These are phyloP conservation scores for Dendrolimus kikuchii DNA, from an alignment of 1,140 invertebrate genomes.

Conservation along the genomic window DNA sequence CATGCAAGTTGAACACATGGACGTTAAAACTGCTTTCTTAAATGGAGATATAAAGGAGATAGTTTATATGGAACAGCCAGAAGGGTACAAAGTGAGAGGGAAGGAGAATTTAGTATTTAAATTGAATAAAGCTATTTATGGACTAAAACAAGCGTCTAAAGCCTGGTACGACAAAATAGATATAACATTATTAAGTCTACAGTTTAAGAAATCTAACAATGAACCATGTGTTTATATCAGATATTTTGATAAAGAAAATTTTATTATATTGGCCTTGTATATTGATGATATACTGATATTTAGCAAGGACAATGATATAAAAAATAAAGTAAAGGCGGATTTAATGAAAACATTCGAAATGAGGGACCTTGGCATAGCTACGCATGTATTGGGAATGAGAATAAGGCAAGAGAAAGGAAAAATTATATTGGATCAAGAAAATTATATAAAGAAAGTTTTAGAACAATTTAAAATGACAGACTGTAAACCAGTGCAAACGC, in stretches of 20 bases:
- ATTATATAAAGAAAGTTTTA: too few species aligned
- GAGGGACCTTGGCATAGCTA: slow-evolving; percentile 17
- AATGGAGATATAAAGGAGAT: too few species aligned
- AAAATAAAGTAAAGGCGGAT: slow-evolving; percentile 10
- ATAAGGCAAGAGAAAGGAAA: slow-evolving; percentile 9
- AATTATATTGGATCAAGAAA: too few species aligned
- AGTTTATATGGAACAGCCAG: not conserved
- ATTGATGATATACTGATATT: slow-evolving; percentile 17
- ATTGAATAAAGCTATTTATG: slow-evolving; percentile 6
- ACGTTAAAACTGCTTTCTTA: too few species aligned
- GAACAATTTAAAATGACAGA: too few species aligned
- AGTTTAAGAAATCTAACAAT: slow-evolving; percentile 7
- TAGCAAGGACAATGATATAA: slow-evolving; percentile 10
- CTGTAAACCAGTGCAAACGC: too few species aligned
- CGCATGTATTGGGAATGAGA: slow-evolving; percentile 17
- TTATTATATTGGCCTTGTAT: slow-evolving; percentile 12
- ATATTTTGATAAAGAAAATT: not conserved
- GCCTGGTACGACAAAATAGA: slow-evolving; percentile 13
- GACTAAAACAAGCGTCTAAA: slow-evolving; percentile 10
- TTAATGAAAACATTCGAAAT: slow-evolving; percentile 19
- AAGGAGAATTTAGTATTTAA: slow-evolving; percentile 3
- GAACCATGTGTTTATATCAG: slow-evolving; percentile 11
- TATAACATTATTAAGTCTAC: slow-evolving; percentile 3
- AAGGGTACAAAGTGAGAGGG: slow-evolving; percentile 1
- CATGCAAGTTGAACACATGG: too few species aligned